Conservation (phyloP, 2,888 invertebrate genomes). For the Melipona bicolor region DNA sequence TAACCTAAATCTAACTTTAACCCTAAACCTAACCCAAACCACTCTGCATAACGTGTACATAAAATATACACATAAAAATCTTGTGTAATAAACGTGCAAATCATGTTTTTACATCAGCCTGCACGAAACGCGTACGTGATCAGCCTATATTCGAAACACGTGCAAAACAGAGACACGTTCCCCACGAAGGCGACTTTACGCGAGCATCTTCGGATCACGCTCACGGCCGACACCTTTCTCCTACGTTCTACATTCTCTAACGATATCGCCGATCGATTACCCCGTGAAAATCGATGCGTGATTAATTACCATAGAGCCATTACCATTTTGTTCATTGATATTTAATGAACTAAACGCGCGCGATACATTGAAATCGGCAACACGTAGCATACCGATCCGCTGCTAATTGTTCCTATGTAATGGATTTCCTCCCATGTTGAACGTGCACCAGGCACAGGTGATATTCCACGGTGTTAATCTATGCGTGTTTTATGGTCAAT, state of each 20-base stretch:
- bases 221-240: constrained; percentile 25
- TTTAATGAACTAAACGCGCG: constrained; percentile 39
- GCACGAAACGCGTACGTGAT: no score
- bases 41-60: background rate
- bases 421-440: constrained; percentile 2
- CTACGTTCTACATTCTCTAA: constrained; percentile 14
- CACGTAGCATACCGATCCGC: constrained; percentile 23
- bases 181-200: background rate
- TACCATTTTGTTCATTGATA: constrained; percentile 15
- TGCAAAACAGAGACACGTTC: background rate
- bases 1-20: no score
- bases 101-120: no score
- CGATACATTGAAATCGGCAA: constrained; percentile 40
- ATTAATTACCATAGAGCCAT: constrained; percentile 28
- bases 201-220: constrained; percentile 24
- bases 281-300: constrained; percentile 30
- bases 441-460: constrained; percentile 5
- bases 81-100: background rate
- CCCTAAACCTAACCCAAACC: no score
- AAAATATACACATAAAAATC: background rate
- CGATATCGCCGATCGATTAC: constrained; percentile 36
- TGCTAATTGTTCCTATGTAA: constrained; percentile 40
- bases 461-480: background rate
- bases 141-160: background rate
- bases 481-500: background rate